Evolutionary conservation across 1,140 invertebrate species (phyloP).

Genomic region (Atta texana): DNA sequence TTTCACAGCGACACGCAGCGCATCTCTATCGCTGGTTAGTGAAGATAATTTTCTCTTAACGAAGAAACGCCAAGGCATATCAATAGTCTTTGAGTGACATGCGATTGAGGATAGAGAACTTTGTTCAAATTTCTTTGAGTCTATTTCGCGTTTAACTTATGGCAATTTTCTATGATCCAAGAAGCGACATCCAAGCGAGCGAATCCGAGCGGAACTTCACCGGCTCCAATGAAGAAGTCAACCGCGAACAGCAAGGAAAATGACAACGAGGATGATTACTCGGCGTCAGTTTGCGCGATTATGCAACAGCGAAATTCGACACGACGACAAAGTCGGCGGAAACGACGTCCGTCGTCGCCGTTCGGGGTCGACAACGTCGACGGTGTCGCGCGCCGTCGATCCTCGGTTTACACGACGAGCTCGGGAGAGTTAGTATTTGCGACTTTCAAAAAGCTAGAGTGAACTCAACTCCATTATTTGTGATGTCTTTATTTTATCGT

Average conservation of each 20-base stretch:
- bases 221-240: slow-evolving; percentile 15
- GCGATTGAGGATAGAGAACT: background rate
- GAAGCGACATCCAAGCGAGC: background rate
- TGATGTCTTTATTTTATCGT: background rate
- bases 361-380: slow-evolving; percentile 87
- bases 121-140: background rate
- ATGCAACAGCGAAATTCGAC: slow-evolving; percentile 91
- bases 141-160: background rate
- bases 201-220: background rate
- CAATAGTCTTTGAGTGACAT: background rate
- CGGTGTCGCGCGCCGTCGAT: slow-evolving; percentile 87
- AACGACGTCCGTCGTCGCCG: slow-evolving; percentile 90
- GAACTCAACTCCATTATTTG: background rate
- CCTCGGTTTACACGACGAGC: slow-evolving; percentile 93
- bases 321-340: slow-evolving; percentile 87
- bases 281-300: slow-evolving; percentile 92
- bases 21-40: slow-evolving; percentile 68
- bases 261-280: slow-evolving; percentile 93
- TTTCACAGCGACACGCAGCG: slow-evolving; percentile 63
- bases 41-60: slow-evolving; percentile 4
- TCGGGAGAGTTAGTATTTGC: slow-evolving; percentile 91
- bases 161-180: slow-evolving; percentile 5
- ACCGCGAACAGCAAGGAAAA: slow-evolving; percentile 81
- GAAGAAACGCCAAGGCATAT: background rate
- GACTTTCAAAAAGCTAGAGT: background rate